A percentile compares a stretch with the other conserved stretches of the same genome.
phyloP scores from a whole-genome alignment of 1,140 invertebrate species.

The Caenorhabditis inopinata region DNA sequence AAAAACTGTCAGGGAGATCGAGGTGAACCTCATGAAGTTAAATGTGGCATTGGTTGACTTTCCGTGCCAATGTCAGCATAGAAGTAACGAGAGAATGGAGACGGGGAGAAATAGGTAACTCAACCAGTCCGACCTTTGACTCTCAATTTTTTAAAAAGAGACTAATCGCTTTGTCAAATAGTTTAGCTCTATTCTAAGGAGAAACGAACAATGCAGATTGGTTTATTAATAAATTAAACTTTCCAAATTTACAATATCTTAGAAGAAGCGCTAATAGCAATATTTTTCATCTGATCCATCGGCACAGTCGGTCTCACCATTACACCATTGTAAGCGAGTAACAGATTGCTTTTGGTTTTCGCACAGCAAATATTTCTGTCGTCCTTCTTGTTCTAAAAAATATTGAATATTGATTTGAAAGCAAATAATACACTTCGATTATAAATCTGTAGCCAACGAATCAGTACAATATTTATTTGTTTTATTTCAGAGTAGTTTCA shows the following conservation, averaged over 20 bases:
- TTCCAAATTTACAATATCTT: too few species aligned
- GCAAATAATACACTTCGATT: too few species aligned
- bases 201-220: neutral
- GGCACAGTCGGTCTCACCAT: constrained; percentile 45
- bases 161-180: constrained; percentile 28
- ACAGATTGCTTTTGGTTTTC: constrained; percentile 53
- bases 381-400: constrained; percentile 20
- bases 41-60: constrained; percentile 23
- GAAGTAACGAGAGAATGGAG: neutral
- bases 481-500: too few species aligned
- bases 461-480: too few species aligned
- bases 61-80: neutral
- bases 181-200: neutral
- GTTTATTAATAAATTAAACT: too few species aligned
- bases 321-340: constrained; percentile 44
- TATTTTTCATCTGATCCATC: constrained; percentile 53
- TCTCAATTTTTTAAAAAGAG: neutral
- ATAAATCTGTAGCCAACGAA: too few species aligned
- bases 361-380: constrained; percentile 45
- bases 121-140: neutral
- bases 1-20: neutral
- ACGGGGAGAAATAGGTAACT: neutral
- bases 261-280: constrained; percentile 38
- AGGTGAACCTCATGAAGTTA: neutral
- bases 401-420: neutral